Evolutionary conservation across 2,113 vertebrate genomes (phyloP), one percentile per base, ranked within the genome.

Genomic region (Hemiscyllium ocellatum): DNA sequence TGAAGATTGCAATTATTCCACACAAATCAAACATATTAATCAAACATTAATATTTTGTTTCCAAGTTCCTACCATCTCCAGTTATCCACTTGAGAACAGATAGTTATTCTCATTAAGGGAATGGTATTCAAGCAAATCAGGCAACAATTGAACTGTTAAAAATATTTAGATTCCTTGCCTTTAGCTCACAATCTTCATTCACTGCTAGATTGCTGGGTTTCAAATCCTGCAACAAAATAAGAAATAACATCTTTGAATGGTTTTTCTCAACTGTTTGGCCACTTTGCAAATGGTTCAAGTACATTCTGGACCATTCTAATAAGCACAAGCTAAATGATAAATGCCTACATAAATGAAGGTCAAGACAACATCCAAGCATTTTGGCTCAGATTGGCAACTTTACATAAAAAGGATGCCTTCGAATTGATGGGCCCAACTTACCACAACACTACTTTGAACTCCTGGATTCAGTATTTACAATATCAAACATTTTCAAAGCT

Each of bases 131-230:
- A 80, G 1, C 26, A 52, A 70, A 42, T 37, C 22, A 24, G 26
- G 24, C n/a, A 85, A n/a, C 12, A 95, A 95, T 42, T 66, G 47
- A 83, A 93, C 17, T 91, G n/a, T 61, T 65, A 20, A 37, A 68
- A 68, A 66, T 42, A 89, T 50, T 26, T 29, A 1, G 19, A 33
- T 56, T 87, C 72, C 47, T 97, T 96, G 99, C 99, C 98, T 99
- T 99, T 50, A 99, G 98, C 96, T 99, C 99, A 96, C 99, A 99
- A 97, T 99, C 99, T 97, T 99, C 99, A 96, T 99, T 99, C 96
- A 99, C 99, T 97, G 99, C 99, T 96, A 99, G 97, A 96, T 99
- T 99, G 97, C 99, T 99, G 83, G 99, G 99, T 96, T 99, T 99
- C 96, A 99, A 97, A 97, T 99, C 99, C 99, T 99, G 4, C 96